Evolutionary conservation across 2,797 vertebrate species (phyloP), one percentile per base, ranked within the genome.

Genomic region (Peromyscus aztecus): DNA sequence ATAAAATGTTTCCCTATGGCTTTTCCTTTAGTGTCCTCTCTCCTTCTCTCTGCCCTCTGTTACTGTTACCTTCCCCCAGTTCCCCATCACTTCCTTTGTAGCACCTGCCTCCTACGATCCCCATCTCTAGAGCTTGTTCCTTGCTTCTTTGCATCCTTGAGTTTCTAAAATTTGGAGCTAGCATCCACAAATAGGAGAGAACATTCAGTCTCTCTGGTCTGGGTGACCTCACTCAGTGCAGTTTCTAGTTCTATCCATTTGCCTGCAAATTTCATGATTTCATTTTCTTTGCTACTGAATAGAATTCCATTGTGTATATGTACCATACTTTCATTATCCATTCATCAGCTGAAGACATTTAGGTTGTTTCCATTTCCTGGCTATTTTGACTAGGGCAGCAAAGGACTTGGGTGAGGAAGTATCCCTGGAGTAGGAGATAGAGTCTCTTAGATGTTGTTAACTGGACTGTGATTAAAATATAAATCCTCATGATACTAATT

Each of bases 381-480:
- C 37, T 83, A 43, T 43, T 31, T 61, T 61, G n/a, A 29, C 14
- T 19, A 63, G 81, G 37, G 37, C 24, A 83, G 81, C 57, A 83
- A 59, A 43, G 81, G 40, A 3, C 37, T 31, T 43, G 81, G 57
- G 7, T 61, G 24, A 29, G 81, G 37, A 43, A 37, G 37, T 83
- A 5, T 61, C 24, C 61, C 24, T 63, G 23, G 16, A 63, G 57
- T 43, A 3, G 57, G 13, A 43, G 10, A 61, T 19, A 29, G 81
- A 78, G 55, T 89, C 94, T 89, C 92, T 87, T 57, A 46, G 43
- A 14, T 67, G 34, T 52, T 86, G 37, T 19, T 83, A 52, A 52
- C 43, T 69, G 63, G 17, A 69, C 40, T 87, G 31, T 78, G 76
- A 52, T 87, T 81, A 93, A 90, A 94, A 69, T 71, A 34, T 52